These are phyloP conservation scores for Pterocles orientalis DNA, from an alignment of 2,113 vertebrate genomes.

Conservation along the genomic window DNA sequence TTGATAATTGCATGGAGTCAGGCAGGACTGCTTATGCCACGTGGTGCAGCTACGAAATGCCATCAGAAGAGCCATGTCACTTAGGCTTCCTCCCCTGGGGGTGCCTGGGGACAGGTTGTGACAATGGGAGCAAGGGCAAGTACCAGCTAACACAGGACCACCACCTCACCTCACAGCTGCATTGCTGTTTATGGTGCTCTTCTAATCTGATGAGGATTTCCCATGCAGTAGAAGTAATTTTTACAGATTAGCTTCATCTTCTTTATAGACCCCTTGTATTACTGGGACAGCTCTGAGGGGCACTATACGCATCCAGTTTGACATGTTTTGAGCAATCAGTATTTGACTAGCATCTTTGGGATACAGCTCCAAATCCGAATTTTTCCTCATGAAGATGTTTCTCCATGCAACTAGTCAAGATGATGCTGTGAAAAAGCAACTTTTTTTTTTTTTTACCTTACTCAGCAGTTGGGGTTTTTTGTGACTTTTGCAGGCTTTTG, in stretches of 20 bases:
- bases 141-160: rapidly evolving
- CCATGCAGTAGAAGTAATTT: not conserved
- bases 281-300: not conserved
- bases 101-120: not conserved
- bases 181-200: not conserved
- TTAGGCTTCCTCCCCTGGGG: rapidly evolving
- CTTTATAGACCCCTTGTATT: not conserved
- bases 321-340: not conserved
- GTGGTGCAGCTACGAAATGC: not conserved
- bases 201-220: not conserved
- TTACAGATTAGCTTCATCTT: not conserved
- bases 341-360: not conserved
- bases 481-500: not conserved
- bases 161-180: not conserved
- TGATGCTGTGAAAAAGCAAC: not conserved
- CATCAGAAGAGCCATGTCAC: not conserved
- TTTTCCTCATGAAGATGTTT: not conserved
- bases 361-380: not conserved
- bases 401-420: rapidly evolving
- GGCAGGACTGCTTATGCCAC: not conserved
- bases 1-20: not conserved
- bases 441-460: not conserved
- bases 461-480: not conserved
- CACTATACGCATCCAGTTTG: not conserved
- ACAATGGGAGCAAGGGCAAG: not conserved